phyloP scores from a whole-genome alignment of 2,797 vertebrate genomes.

The Cyclura pinguis region DNA sequence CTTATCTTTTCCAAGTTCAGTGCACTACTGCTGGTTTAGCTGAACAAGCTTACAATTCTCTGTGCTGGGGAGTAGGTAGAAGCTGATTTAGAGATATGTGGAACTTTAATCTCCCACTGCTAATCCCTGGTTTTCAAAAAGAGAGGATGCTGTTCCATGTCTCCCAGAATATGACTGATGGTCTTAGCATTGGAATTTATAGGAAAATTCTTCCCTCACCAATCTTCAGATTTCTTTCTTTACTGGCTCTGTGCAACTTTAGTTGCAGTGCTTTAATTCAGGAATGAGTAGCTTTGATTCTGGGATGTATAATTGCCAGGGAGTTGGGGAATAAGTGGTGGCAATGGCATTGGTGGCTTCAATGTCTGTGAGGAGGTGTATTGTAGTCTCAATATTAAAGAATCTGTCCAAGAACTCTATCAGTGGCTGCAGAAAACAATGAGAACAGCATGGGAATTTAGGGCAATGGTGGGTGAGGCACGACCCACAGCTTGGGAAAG shows the following conservation, averaged over 20 bases:
- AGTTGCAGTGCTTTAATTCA: neutral
- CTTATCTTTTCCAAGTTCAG: conserved; percentile 54
- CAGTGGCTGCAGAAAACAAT: neutral
- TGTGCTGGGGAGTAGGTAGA: neutral
- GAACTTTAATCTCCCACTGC: neutral
- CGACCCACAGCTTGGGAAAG: no score
- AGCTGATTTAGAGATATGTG: neutral
- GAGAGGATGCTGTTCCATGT: neutral
- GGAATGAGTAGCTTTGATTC: neutral
- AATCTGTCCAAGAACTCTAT: no score
- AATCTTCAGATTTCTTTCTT: neutral
- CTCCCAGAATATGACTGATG: neutral
- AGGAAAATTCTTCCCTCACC: neutral
- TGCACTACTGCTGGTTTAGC: conserved; percentile 58
- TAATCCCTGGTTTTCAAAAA: neutral
- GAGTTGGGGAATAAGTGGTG: no score
- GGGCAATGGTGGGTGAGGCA: neutral
- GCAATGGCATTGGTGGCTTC: no score
- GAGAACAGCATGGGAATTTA: neutral
- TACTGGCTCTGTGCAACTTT: neutral
- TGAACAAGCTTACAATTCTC: conserved; percentile 49
- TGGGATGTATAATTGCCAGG: neutral
- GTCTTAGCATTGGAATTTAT: neutral
- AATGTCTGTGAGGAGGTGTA: no score
- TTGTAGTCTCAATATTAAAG: no score